Evolutionary conservation across 2,113 vertebrate genomes (phyloP).

Genomic region (Phrynocephalus versicolor): DNA sequence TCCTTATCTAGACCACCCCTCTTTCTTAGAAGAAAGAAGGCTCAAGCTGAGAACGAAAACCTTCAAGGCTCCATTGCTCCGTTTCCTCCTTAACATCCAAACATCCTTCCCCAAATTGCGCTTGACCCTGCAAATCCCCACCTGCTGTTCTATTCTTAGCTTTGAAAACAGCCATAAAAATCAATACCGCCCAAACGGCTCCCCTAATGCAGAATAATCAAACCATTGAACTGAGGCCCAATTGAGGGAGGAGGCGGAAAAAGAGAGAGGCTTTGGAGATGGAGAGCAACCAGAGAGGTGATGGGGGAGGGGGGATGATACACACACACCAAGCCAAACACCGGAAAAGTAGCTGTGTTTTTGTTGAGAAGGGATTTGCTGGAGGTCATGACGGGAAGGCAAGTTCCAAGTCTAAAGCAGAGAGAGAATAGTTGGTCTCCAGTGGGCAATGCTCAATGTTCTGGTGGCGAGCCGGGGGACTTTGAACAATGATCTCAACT

Average conservation of each 20-base stretch:
- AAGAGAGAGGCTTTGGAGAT: conserved; percentile 5
- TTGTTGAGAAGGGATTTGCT: not conserved
- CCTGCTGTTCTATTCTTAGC: conserved; percentile 14
- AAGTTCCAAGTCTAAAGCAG: not conserved
- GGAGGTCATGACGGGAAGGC: no score
- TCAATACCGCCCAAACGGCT: conserved; percentile 30
- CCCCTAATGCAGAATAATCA: conserved; percentile 33
- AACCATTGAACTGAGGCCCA: conserved; percentile 18
- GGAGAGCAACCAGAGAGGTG: not conserved
- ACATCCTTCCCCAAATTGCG: conserved; percentile 7
- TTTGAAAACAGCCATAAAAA: conserved; percentile 31
- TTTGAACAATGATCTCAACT: no score
- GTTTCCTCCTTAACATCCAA: not conserved
- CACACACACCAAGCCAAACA: no score
- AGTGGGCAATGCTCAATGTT: not conserved
- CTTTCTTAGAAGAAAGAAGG: not conserved
- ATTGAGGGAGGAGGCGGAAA: not conserved
- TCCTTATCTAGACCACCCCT: not conserved
- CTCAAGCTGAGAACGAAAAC: not conserved
- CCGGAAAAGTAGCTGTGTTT: not conserved
- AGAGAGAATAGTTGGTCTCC: not conserved
- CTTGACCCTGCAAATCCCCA: conserved; percentile 16
- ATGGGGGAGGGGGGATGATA: no score
- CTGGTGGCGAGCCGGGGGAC: no score
- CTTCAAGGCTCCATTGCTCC: not conserved